Evolutionary conservation across 2,888 invertebrate species (phyloP).

Genomic region (Entomobrya multifasciata): DNA sequence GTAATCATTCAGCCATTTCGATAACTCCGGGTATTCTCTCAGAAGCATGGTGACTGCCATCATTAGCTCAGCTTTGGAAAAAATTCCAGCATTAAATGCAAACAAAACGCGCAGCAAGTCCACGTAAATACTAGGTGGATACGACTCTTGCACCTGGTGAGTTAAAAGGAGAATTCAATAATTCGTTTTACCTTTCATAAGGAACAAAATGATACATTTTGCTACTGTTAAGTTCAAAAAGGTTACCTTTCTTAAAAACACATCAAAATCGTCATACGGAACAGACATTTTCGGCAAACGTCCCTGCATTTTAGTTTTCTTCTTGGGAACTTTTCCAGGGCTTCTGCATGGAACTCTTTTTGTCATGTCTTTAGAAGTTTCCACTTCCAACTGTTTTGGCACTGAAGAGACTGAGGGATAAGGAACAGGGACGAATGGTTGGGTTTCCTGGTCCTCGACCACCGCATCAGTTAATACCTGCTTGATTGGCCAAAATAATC

Average conservation of each 20-base stretch:
- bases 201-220: too few species aligned
- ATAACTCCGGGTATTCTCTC: conserved; percentile 86
- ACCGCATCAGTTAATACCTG: too few species aligned
- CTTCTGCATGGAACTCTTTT: too few species aligned
- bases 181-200: too few species aligned
- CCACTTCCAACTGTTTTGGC: too few species aligned
- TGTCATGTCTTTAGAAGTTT: too few species aligned
- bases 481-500: too few species aligned
- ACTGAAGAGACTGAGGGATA: too few species aligned
- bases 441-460: too few species aligned
- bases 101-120: conserved; percentile 96
- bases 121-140: conserved; percentile 93
- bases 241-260: conserved; percentile 90
- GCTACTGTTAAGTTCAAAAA: not conserved
- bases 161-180: not conserved
- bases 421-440: too few species aligned
- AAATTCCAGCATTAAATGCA: conserved; percentile 95
- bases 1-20: conserved; percentile 92
- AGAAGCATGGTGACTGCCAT: conserved; percentile 91
- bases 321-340: too few species aligned
- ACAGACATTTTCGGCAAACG: conserved; percentile 94
- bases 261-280: conserved; percentile 95
- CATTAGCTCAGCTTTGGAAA: conserved; percentile 93
- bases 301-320: conserved; percentile 84
- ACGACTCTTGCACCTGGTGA: conserved; percentile 87